Evolutionary conservation across 2,888 invertebrate genomes (phyloP).

Genomic region (Lithophane leautieri): DNA sequence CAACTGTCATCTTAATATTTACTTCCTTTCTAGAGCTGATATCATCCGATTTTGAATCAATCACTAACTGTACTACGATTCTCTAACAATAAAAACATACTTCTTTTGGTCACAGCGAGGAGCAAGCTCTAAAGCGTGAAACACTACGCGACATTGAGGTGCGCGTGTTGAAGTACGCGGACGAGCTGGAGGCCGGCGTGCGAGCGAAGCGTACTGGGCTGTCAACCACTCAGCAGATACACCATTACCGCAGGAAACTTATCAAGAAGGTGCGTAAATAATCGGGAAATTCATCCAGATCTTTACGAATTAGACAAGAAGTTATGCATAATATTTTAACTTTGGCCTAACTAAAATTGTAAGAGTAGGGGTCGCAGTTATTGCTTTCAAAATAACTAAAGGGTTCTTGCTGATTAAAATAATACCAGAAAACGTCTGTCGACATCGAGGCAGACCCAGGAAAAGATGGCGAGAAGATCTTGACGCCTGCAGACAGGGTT

Average conservation of each 20-base stretch:
- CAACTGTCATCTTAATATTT: background rate
- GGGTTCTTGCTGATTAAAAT: background rate
- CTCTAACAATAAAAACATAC: background rate
- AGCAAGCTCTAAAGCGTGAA: conserved; percentile 91
- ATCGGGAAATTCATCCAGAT: background rate
- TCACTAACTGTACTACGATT: background rate
- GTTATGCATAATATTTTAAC: background rate
- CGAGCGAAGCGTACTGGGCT: conserved; percentile 93
- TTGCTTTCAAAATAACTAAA: background rate
- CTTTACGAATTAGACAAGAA: background rate
- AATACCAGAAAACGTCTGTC: too few relatives aligned
- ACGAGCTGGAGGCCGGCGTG: conserved; percentile 97
- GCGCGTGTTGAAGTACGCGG: conserved; percentile 98
- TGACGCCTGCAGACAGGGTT: too few relatives aligned
- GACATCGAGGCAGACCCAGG: too few relatives aligned
- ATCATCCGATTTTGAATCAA: background rate
- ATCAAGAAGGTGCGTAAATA: conserved; percentile 93
- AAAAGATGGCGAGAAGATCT: too few relatives aligned
- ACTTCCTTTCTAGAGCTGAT: background rate
- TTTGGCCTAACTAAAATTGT: background rate
- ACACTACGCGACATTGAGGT: conserved; percentile 98
- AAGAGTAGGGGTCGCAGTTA: background rate
- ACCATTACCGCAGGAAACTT: conserved; percentile 97
- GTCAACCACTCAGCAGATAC: conserved; percentile 95
- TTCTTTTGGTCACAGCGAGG: conserved; percentile 68